phyloP scores from a whole-genome alignment of 2,888 invertebrate genomes.

The Dascillus cervinus region DNA sequence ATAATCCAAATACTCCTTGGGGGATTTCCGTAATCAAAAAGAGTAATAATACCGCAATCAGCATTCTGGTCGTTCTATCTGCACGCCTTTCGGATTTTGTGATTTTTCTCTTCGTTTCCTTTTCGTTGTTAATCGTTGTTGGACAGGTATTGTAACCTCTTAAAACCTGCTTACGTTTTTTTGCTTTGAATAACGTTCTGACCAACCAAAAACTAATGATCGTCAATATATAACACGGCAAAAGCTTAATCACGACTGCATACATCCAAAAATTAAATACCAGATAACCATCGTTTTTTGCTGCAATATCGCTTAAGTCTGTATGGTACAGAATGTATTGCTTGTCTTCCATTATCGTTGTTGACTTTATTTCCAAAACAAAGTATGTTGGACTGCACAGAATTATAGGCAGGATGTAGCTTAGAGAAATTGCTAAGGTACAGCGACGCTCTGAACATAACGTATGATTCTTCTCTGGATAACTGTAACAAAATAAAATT shows the following conservation, averaged over 20 bases:
- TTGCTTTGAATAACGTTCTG: constrained; percentile 65
- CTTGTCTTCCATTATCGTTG: constrained; percentile 48
- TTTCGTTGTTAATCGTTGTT: constrained; percentile 25
- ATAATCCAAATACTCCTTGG: constrained; percentile 51
- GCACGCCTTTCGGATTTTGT: constrained; percentile 64
- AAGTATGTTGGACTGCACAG: constrained; percentile 80
- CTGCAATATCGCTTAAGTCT: constrained; percentile 41
- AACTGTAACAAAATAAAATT: too few species aligned
- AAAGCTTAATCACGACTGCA: constrained; percentile 68
- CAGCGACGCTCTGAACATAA: constrained; percentile 73
- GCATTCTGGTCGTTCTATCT: constrained; percentile 83
- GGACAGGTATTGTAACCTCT: constrained; percentile 56
- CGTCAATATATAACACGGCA: constrained; percentile 72
- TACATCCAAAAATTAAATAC: constrained; percentile 73
- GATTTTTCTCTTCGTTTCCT: constrained; percentile 35
- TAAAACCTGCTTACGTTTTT: constrained; percentile 63
- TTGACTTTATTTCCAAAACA: constrained; percentile 54
- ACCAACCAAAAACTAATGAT: constrained; percentile 65
- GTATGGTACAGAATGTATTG: constrained; percentile 54
- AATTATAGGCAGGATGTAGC: constrained; percentile 69
- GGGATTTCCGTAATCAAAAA: constrained; percentile 88
- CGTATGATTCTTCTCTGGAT: constrained; percentile 67
- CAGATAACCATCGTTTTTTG: constrained; percentile 36
- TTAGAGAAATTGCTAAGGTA: constrained; percentile 64
- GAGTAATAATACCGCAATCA: constrained; percentile 76